Evolutionary conservation across 2,888 invertebrate genomes (phyloP).

Genomic region (Lacanobia wlatinum): DNA sequence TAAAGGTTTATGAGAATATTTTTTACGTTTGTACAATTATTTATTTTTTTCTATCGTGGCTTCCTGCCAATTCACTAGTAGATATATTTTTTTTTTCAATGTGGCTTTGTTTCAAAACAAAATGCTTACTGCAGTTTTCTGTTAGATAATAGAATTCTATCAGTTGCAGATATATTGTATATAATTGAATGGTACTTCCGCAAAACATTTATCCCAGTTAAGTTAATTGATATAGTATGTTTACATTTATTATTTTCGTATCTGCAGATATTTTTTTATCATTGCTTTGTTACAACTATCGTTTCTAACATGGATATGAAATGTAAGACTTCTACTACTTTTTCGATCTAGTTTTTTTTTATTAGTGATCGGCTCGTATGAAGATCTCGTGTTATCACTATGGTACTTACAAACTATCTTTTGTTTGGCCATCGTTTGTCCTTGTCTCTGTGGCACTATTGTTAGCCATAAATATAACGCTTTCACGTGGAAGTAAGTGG

Average conservation of each 20-base stretch:
- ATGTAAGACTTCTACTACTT: too few species aligned
- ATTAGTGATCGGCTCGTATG: too few species aligned
- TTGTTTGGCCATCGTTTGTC: conserved; percentile 81
- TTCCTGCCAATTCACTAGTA: conserved; percentile 22
- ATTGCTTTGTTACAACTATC: background rate
- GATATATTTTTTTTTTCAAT: conserved; percentile 7
- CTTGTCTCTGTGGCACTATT: conserved; percentile 78
- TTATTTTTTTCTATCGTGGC: conserved; percentile 27
- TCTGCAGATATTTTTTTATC: too few species aligned
- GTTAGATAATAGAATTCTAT: background rate
- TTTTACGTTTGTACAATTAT: conserved; percentile 18
- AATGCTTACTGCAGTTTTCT: conserved; percentile 10
- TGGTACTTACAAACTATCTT: conserved; percentile 75
- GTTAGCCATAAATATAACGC: conserved; percentile 79
- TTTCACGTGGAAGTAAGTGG: conserved; percentile 74
- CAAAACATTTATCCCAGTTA: background rate
- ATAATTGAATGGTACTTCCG: background rate
- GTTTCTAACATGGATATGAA: background rate
- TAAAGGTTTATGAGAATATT: conserved; percentile 39
- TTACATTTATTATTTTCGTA: background rate
- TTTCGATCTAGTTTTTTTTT: too few species aligned
- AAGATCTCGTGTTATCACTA: conserved; percentile 41
- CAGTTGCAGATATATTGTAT: background rate
- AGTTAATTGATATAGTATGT: background rate
- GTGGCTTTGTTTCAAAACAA: conserved; percentile 13